These are phyloP conservation scores for Argya squamiceps DNA, from an alignment of 2,797 vertebrate genomes.

Conservation along the genomic window DNA sequence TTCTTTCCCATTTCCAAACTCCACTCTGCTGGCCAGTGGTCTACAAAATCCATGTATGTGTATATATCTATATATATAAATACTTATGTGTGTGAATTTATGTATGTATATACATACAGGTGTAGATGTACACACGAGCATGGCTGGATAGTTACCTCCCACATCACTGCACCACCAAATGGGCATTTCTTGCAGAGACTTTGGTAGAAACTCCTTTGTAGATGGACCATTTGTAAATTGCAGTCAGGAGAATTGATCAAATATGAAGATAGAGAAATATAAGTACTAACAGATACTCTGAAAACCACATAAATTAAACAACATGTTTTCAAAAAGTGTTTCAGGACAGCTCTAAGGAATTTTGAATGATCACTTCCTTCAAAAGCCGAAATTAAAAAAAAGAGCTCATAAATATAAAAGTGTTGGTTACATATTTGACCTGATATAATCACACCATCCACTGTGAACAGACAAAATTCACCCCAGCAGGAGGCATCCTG, in stretches of 20 bases:
- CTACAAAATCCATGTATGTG: accelerated
- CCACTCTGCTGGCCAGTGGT: neutral
- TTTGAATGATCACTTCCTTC: neutral
- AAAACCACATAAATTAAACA: neutral
- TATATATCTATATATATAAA: accelerated
- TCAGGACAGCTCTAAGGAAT: neutral
- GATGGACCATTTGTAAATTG: neutral
- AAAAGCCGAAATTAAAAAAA: neutral
- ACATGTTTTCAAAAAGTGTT: neutral
- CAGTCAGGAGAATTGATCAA: neutral
- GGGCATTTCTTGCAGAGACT: neutral
- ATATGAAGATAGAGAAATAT: neutral
- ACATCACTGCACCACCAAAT: neutral
- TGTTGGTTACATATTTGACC: neutral
- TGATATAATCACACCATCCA: neutral
- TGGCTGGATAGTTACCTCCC: neutral
- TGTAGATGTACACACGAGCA: neutral
- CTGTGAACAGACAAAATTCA: neutral
- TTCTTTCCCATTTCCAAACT: neutral
- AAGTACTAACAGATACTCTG: neutral
- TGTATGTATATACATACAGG: no score
- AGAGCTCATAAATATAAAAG: neutral
- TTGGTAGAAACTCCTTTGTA: neutral
- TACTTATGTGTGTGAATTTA: neutral
- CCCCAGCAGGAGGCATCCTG: neutral